These are phyloP conservation scores for Reinhardtius hippoglossoides DNA, from an alignment of 2,113 vertebrate genomes.

Conservation along the genomic window DNA sequence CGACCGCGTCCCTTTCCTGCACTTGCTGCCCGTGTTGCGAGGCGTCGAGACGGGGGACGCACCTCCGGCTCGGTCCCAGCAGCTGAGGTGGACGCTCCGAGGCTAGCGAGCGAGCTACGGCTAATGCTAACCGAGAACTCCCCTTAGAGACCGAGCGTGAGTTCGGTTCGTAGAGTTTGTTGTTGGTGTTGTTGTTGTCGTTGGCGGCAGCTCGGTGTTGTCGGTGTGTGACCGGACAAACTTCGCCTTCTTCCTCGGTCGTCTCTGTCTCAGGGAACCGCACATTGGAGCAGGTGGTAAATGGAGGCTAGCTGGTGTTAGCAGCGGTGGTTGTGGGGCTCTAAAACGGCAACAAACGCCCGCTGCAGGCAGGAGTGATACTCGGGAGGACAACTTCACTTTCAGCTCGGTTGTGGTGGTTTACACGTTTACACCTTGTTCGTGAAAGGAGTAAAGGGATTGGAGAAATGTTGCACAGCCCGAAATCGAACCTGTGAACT, in stretches of 20 bases:
- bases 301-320: constrained; percentile 48
- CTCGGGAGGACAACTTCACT: neutral
- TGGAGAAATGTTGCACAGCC: neutral
- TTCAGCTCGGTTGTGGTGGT: neutral
- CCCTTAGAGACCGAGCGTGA: neutral
- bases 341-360: constrained; percentile 24
- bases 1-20: constrained; percentile 11
- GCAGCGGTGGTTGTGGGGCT: constrained; percentile 30
- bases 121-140: constrained; percentile 62
- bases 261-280: neutral
- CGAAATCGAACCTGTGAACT: constrained; percentile 11
- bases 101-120: constrained; percentile 42
- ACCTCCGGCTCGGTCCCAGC: constrained; percentile 36
- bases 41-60: constrained; percentile 41
- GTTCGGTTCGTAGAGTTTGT: neutral
- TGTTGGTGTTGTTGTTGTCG: neutral
- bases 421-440: neutral
- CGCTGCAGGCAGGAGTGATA: neutral
- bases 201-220: neutral
- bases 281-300: constrained; percentile 42
- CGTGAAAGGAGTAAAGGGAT: neutral
- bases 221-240: neutral
- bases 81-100: constrained; percentile 19
- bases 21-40: constrained; percentile 65
- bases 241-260: neutral